Evolutionary conservation across 2,797 vertebrate genomes (phyloP).

Genomic region (Darevskia mixta): DNA sequence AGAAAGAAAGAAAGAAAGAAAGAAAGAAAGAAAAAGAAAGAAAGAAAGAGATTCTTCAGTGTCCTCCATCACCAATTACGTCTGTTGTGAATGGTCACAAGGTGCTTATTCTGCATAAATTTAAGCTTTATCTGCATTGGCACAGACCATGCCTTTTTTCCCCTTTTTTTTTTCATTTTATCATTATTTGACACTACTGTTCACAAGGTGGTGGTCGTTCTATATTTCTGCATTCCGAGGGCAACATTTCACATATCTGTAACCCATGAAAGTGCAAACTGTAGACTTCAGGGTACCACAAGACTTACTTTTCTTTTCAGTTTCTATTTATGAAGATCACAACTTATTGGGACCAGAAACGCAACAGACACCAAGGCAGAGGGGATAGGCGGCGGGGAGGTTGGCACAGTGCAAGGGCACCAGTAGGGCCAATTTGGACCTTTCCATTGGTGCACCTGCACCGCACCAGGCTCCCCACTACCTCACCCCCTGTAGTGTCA

Average conservation of each 20-base stretch:
- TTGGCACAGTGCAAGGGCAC: too few species aligned
- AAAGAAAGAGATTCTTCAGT: not conserved
- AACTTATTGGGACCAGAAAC: not conserved
- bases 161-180: not conserved
- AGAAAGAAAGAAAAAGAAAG: not conserved
- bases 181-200: not conserved
- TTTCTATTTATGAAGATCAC: slow-evolving; percentile 20
- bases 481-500: too few species aligned
- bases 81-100: not conserved
- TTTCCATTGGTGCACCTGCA: too few species aligned
- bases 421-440: too few species aligned
- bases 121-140: not conserved
- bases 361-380: not conserved
- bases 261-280: not conserved
- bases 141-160: not conserved
- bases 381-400: too few species aligned
- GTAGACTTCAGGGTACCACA: not conserved
- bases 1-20: not conserved
- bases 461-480: too few species aligned
- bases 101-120: not conserved
- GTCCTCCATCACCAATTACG: not conserved
- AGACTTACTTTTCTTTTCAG: not conserved
- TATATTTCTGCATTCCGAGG: not conserved
- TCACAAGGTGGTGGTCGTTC: not conserved
- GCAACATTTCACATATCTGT: not conserved